Base-by-base conservation (phyloP, 2,888 invertebrate species). In the Apodemia zela region DNA sequence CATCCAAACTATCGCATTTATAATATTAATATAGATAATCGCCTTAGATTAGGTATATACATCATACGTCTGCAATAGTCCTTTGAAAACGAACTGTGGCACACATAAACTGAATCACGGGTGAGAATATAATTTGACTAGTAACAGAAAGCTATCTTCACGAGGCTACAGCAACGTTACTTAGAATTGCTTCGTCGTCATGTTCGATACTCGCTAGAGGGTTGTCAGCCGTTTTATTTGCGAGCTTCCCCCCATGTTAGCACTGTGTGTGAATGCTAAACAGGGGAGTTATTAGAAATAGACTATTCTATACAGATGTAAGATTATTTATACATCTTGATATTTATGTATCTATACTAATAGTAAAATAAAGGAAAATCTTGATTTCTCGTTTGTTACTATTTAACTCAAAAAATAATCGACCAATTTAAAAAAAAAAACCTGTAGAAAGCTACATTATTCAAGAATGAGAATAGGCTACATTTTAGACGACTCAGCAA, bases 181-280 rank as follows among this genome's bases (percentile, higher is more conserved):
- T 25, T 57, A 57, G 29, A 25, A 57, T 25, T 25, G 29, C 54
- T 25, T 25, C 54, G 25, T 29, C 21, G 25, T 57, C 15, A 25
- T 54, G 54, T 54, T 54, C 54, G 54, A 54, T 54, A 54, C 54
- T 25, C 54, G 25, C 54, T 25, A 25, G 29, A 54, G 54, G 25
- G 54, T 54, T 54, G 54, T 54, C 29, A 54, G 2, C 54, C 54
- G 25, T 21, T 54, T 25, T 54, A 54, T 29, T 54, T 54, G 54
- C 54, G 54, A 54, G 25, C 25, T 54, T 54, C 54, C 15, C 51
- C 11, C 29, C 11, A 54, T 15, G 54, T 54, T 7, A 25, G 25
- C 4, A 54, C 54, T 21, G 54, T 54, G 25, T 15, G 25, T 15
- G 54, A 54, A 54, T 54, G 25, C 54, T 54, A 54, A 54, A 15